phyloP scores from a whole-genome alignment of 2,797 vertebrate genomes.

The Sandelia bainsii region DNA sequence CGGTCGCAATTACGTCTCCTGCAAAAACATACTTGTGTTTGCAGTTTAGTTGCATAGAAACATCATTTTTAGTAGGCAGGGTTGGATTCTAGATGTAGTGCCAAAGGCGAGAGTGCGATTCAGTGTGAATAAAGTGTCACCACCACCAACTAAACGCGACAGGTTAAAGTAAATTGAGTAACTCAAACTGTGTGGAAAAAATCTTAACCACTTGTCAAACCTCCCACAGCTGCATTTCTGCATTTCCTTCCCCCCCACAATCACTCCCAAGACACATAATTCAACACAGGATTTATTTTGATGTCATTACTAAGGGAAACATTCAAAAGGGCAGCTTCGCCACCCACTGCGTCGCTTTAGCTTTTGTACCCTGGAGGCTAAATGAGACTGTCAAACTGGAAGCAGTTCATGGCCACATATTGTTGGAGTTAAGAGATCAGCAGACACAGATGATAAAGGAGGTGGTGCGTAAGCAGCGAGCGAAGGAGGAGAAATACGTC shows the following conservation, averaged over 20 bases:
- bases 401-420: constrained; percentile 63
- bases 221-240: background rate
- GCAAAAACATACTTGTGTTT: too few relatives aligned
- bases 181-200: background rate
- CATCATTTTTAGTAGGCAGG: too few relatives aligned
- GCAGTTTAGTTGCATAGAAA: too few relatives aligned
- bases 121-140: background rate
- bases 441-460: constrained; percentile 55
- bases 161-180: background rate
- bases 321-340: constrained; percentile 50
- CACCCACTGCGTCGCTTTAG: constrained; percentile 38
- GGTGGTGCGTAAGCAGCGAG: constrained; percentile 46
- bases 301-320: constrained; percentile 51
- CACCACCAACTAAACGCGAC: background rate
- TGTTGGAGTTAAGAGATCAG: constrained; percentile 57
- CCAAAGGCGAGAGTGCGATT: too few relatives aligned
- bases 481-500: constrained; percentile 38
- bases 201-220: constrained; percentile 9
- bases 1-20: too few relatives aligned
- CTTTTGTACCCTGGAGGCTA: constrained; percentile 47
- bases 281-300: constrained; percentile 41
- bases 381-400: constrained; percentile 49
- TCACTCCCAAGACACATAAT: constrained; percentile 16
- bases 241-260: background rate
- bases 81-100: too few relatives aligned